Evolutionary conservation across 1,140 invertebrate species (phyloP), one percentile per base, ranked within the genome.

Genomic region (Diorhabda carinulata): DNA sequence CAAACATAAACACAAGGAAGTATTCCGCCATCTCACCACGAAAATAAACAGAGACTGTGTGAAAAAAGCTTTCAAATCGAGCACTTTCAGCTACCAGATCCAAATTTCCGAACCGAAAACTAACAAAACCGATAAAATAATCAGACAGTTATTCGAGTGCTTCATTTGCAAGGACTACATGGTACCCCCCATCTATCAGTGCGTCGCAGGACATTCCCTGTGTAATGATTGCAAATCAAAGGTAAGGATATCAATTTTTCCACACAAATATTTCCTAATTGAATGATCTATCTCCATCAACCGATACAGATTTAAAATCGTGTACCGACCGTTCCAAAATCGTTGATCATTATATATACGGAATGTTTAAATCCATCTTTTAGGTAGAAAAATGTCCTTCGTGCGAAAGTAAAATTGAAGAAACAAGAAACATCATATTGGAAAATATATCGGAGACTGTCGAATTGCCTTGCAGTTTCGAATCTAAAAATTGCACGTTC

Each of bases 81-180:
- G 45, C 10, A 44, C 6, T 42, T 40, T 67, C 10, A 43, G 25
- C 41, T 67, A 41, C 65, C n/a, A 67, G n/a, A 60, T 60, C 44
- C n/a, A 6, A 41, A 43, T 67, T 25, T n/a, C 45, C 43, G 57
- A 67, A 10, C 9, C n/a, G 7, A 41, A 43, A 8, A 9, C 43
- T 3, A 25, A 43, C 9, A 52, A 43, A 44, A 60, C 57, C 6
- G 58, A 67, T 44, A 64, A 64, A 10, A 52, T 64, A 6, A 40
- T 67, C 9, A 52, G 57, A n/a, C 65, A 60, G 43, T 42, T 67
- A n/a, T 67, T 60, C 25, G 65, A 67, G 25, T 67, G 65, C 44
- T 57, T 57, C 10, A 67, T 67, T 44, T 67, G 65, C 43, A 67
- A 67, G 44, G 65, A 67, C 57, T 67, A 67, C 10, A 67, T 67